These are phyloP conservation scores for Yasuhikotakia modesta DNA, from an alignment of 2,797 vertebrate species.

Conservation along the genomic window DNA sequence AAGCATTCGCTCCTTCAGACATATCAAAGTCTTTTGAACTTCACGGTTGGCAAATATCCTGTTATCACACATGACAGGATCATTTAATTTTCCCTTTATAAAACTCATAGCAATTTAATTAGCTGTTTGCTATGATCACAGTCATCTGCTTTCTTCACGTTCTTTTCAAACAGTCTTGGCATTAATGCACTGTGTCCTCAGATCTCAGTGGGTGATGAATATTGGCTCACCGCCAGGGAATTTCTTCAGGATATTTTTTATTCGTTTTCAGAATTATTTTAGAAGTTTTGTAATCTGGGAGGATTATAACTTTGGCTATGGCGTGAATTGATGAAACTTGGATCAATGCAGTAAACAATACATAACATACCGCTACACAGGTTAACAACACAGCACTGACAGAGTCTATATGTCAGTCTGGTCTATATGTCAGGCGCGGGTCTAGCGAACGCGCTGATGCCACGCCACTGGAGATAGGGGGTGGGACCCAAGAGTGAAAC, in stretches of 20 bases:
- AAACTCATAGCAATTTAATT: neutral
- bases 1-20: too few relatives aligned
- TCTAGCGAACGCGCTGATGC: too few relatives aligned
- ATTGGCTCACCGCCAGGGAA: constrained; percentile 14
- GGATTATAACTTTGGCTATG: constrained; percentile 19
- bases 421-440: too few relatives aligned
- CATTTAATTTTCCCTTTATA: constrained; percentile 11
- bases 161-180: constrained; percentile 15
- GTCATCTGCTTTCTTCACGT: constrained; percentile 26
- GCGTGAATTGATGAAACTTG: constrained; percentile 40
- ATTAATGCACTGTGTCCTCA: constrained; percentile 14
- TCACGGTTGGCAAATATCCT: neutral
- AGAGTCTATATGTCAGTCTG: neutral
- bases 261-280: constrained; percentile 41
- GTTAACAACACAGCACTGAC: neutral
- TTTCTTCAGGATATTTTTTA: constrained; percentile 43
- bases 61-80: neutral
- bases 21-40: constrained; percentile 3
- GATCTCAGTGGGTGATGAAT: constrained; percentile 21
- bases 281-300: constrained; percentile 28
- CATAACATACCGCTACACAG: neutral
- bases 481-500: too few relatives aligned
- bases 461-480: too few relatives aligned
- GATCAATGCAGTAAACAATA: constrained; percentile 13
- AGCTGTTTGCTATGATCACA: constrained; percentile 25